Conservation (phyloP, 2,888 invertebrate genomes). For the Drosophila mettleri region DNA sequence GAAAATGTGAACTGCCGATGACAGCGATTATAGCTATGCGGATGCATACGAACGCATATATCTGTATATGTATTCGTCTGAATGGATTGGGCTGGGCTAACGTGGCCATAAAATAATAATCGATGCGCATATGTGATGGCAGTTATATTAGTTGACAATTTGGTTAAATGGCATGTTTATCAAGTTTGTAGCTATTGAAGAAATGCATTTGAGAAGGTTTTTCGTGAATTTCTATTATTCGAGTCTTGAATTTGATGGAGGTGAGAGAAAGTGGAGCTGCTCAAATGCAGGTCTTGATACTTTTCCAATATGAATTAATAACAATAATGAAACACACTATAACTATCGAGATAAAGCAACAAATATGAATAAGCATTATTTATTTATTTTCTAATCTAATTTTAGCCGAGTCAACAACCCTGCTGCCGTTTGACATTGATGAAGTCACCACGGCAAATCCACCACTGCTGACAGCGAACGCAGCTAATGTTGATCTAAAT, state of each 20-base stretch:
- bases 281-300: slow-evolving; percentile 20
- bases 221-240: slow-evolving; percentile 42
- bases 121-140: slow-evolving; percentile 52
- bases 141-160: slow-evolving; percentile 68
- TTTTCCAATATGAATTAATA: slow-evolving; percentile 2
- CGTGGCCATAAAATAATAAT: slow-evolving; percentile 55
- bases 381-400: slow-evolving; percentile 11
- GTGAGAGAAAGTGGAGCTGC: slow-evolving; percentile 38
- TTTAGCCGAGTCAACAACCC: slow-evolving; percentile 64
- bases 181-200: slow-evolving; percentile 51
- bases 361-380: background rate
- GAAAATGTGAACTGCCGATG: slow-evolving; percentile 62
- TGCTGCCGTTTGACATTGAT: slow-evolving; percentile 21
- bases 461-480: slow-evolving; percentile 36
- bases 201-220: slow-evolving; percentile 49
- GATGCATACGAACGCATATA: slow-evolving; percentile 13
- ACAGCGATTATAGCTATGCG: slow-evolving; percentile 53
- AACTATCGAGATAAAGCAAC: slow-evolving; percentile 1
- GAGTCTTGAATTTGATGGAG: slow-evolving; percentile 19
- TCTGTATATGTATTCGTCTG: slow-evolving; percentile 5
- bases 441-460: slow-evolving; percentile 50
- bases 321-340: slow-evolving; percentile 5
- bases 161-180: slow-evolving; percentile 65
- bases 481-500: slow-evolving; percentile 11
- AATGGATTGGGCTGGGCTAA: slow-evolving; percentile 38